phyloP scores from a whole-genome alignment of 2,797 vertebrate genomes.

The Sebastes diaconus region DNA sequence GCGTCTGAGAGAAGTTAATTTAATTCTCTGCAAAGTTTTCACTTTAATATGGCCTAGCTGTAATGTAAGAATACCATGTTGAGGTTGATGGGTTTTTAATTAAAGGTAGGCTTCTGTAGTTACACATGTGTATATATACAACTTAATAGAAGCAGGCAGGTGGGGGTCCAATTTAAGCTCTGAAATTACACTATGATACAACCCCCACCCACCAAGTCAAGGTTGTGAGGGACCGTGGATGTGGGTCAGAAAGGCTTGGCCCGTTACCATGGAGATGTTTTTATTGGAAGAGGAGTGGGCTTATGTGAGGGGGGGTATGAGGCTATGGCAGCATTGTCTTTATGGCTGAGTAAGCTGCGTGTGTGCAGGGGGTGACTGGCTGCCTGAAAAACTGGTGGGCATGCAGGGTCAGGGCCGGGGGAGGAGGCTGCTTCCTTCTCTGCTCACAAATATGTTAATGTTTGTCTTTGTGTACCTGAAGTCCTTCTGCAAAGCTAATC shows the following conservation, averaged over 20 bases:
- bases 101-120: conserved; percentile 21
- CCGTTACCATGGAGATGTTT: conserved; percentile 82
- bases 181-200: conserved; percentile 57
- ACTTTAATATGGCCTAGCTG: conserved; percentile 21
- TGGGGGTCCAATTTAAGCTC: conserved; percentile 46
- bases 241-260: conserved; percentile 79
- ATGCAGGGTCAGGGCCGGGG: conserved; percentile 50
- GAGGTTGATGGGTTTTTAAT: conserved; percentile 53
- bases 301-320: conserved; percentile 48
- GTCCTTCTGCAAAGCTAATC: not conserved
- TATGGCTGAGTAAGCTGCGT: conserved; percentile 80
- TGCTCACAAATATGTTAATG: conserved; percentile 10
- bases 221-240: conserved; percentile 56
- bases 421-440: conserved; percentile 34
- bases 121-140: not conserved
- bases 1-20: conserved; percentile 17
- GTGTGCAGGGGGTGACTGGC: conserved; percentile 55
- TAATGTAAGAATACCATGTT: conserved; percentile 34
- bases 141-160: conserved; percentile 30
- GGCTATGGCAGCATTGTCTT: conserved; percentile 72
- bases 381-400: conserved; percentile 61
- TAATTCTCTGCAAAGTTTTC: conserved; percentile 36
- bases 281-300: conserved; percentile 70
- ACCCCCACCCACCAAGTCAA: conserved; percentile 29
- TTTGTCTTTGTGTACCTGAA: conserved; percentile 27